Evolutionary conservation across 2,797 vertebrate genomes (phyloP), one percentile per base, ranked within the genome.

Genomic region (Rhinella marina): DNA sequence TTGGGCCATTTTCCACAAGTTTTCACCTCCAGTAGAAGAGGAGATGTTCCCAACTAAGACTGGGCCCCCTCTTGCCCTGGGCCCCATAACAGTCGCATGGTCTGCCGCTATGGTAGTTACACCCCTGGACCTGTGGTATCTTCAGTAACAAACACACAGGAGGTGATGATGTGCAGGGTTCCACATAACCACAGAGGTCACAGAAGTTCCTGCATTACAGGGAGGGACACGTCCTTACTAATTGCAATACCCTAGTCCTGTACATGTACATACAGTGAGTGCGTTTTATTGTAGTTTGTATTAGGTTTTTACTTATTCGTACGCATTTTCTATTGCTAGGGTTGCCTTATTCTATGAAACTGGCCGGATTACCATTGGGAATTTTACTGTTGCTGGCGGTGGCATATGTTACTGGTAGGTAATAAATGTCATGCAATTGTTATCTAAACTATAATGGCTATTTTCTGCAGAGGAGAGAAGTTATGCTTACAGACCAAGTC

Each of bases 351-450:
- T 97, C 98, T 1, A 91, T 99, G 94, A 97, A 95, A 91, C 96
- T 98, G 93, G 97, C 98, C 80, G 98, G 98, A 41, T 96, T 99
- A 89, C 97, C 97, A n/a, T 90, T 98, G 50, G 98, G 98, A 87
- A 90, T 99, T 68, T 89, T 99, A 81, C 96, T 99, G 87, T 93
- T 99, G 88, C 73, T 97, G 81, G 90, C 93, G 82, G 97, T 99
- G 90, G 97, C 95, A 0, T 96, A 93, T 85, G 95, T 98, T 89
- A 98, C 98, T 95, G 95, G 95, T 96, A 94, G 87, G 79, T 64
- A 11, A 32, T 12, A 23, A n/a, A 77, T 52, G 4, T 25, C 21
- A 54, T 21, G 0, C 4, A 48, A 21, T 73, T 73, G 32, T 23
- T 21, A 21, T 73, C 17, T 16, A 27, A 21, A 48, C 17, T 16